phyloP scores from a whole-genome alignment of 2,888 invertebrate genomes.

The Monoplex corrugatus region DNA sequence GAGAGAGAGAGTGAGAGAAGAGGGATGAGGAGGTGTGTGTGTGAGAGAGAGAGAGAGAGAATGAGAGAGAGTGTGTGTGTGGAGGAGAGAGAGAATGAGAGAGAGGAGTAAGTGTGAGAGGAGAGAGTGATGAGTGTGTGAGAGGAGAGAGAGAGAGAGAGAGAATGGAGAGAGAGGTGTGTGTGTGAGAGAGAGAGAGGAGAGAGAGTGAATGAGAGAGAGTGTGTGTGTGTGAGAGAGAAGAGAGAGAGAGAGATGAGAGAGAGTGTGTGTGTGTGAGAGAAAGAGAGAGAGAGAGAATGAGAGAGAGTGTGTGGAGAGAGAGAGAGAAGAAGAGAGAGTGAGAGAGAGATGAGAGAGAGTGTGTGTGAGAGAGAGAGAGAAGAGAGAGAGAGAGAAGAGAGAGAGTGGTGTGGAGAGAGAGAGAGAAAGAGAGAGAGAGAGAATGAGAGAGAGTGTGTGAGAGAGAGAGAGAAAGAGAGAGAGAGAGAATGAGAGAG shows the following conservation, averaged over 20 bases:
- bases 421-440: not conserved
- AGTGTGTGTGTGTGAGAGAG: no score
- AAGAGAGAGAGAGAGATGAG: no score
- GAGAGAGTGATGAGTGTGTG: not conserved
- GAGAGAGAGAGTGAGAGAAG: not conserved
- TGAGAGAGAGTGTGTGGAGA: not conserved
- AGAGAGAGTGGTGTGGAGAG: not conserved
- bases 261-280: no score
- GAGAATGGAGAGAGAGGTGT: not conserved
- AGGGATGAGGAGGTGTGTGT: no score
- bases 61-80: no score
- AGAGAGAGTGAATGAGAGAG: no score
- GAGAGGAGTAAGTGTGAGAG: not conserved
- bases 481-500: not conserved
- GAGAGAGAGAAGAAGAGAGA: not conserved
- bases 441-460: no score
- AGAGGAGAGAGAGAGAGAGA: not conserved
- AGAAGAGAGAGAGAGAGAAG: no score
- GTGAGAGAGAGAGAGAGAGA: no score
- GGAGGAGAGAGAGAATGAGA: no score
- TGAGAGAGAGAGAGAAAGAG: not conserved
- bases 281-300: no score
- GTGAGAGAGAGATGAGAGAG: not conserved
- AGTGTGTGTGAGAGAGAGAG: not conserved
- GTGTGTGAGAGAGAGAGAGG: not conserved